Evolutionary conservation across 2,113 vertebrate species (phyloP), one percentile per base, ranked within the genome.

Genomic region (Trogon surrucura): DNA sequence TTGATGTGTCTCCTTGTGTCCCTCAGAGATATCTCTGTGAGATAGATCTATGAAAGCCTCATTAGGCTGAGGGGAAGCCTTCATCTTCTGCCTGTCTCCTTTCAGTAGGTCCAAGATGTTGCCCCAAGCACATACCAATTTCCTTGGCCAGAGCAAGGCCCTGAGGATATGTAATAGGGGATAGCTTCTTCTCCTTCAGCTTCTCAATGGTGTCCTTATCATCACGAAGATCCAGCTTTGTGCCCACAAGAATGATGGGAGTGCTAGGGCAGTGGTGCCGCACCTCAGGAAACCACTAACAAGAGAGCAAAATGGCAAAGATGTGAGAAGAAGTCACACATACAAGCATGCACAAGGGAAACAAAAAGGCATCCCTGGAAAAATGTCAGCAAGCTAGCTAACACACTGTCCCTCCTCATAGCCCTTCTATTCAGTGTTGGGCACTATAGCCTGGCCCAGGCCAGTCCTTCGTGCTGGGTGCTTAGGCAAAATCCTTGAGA

Each of bases 181-280:
- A 93, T 21, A 98, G 85, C 84, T 98, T 98, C 98, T 98, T 98
- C 91, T 98, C 98, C 96, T 98, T 98, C 93, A 98, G 95, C 92
- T 98, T 98, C 96, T 98, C 98, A 8, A 98, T 98, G 91, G 98
- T 98, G 74, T 98, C 98, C 93, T 98, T 98, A 92, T 98, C 98
- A 6, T 98, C 98, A 22, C 98, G 97, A 85, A 98, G 97, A 92
- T 98, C 98, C 91, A 98, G 85, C 90, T 98, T 98, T 96, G 98
- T 98, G 80, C 98, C 98, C 93, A 98, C 98, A 5, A 98, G 98
- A 85, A 98, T 98, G 70, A 98, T 98, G 22, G 98, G 98, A 1
- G 98, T 98, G 93, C 95, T 98, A 17, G 98, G 98, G 71, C 98
- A 98, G 91, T 98, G 98, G 89, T 98, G 98, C 51, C 98, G 92